These are phyloP conservation scores for Temnothorax longispinosus DNA, from an alignment of 1,140 invertebrate species.

Conservation along the genomic window DNA sequence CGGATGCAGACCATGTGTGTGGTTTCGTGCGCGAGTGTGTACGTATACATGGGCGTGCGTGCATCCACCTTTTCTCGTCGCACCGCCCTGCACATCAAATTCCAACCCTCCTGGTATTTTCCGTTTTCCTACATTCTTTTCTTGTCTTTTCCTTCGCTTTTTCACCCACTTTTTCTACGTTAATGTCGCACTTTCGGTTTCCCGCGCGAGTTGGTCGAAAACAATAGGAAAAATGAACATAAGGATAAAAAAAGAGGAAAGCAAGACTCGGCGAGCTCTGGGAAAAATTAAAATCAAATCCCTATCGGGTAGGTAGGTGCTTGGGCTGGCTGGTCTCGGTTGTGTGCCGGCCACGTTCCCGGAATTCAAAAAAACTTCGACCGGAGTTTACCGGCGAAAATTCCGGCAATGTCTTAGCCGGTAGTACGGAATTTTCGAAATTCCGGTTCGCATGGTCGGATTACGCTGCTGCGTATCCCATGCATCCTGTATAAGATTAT, in stretches of 20 bases:
- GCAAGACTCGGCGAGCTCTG: background rate
- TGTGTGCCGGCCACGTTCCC: slow-evolving; percentile 7
- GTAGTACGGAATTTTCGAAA: slow-evolving; percentile 42
- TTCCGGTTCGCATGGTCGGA: background rate
- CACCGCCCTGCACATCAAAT: background rate
- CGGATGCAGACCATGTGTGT: background rate
- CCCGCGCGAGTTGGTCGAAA: background rate
- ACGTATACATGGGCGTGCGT: background rate
- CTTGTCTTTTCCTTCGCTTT: background rate
- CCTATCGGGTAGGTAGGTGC: background rate
- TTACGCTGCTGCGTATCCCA: background rate
- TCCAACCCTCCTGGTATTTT: slow-evolving; percentile 6
- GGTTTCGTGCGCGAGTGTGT: background rate
- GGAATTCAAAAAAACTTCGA: slow-evolving; percentile 44
- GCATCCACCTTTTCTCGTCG: background rate
- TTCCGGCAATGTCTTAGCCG: slow-evolving; percentile 26
- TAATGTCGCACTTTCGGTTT: background rate
- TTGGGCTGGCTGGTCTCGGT: background rate
- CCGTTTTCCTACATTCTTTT: background rate
- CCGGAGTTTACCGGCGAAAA: slow-evolving; percentile 23
- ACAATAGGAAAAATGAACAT: slow-evolving; percentile 28
- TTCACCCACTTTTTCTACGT: background rate
- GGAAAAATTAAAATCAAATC: slow-evolving; percentile 61
- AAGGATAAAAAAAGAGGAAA: background rate
- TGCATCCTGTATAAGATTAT: background rate